Evolutionary conservation across 2,797 vertebrate species (phyloP).

Genomic region (Gallinago stenura): DNA sequence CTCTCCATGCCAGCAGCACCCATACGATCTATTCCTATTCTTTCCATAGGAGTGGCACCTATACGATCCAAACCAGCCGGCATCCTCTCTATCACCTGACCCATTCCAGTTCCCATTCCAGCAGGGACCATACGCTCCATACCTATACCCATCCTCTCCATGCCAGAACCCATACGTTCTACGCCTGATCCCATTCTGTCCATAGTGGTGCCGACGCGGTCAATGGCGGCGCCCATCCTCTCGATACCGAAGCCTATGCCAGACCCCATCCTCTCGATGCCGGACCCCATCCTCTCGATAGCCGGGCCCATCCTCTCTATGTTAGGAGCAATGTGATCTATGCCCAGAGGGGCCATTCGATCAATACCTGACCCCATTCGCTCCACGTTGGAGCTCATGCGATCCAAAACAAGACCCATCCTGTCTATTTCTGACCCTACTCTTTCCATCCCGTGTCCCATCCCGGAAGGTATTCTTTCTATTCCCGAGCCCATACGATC

Average conservation of each 20-base stretch:
- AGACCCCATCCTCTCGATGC: slow-evolving; percentile 89
- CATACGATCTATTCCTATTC: slow-evolving; percentile 92
- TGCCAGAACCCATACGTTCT: slow-evolving; percentile 88
- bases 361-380: slow-evolving; percentile 89
- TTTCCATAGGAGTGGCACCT: slow-evolving; percentile 84
- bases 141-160: slow-evolving; percentile 89
- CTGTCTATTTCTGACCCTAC: slow-evolving; percentile 88
- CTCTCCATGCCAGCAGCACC: slow-evolving; percentile 87
- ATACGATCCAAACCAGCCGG: slow-evolving; percentile 91
- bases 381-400: slow-evolving; percentile 85
- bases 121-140: slow-evolving; percentile 90
- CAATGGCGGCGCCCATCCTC: slow-evolving; percentile 87
- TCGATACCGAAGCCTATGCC: slow-evolving; percentile 90
- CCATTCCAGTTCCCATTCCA: slow-evolving; percentile 88
- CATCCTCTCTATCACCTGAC: slow-evolving; percentile 90
- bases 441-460: slow-evolving; percentile 86
- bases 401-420: slow-evolving; percentile 91
- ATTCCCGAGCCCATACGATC: slow-evolving; percentile 88
- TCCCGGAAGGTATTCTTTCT: slow-evolving; percentile 81
- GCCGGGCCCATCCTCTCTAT: slow-evolving; percentile 90
- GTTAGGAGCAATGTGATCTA: slow-evolving; percentile 90
- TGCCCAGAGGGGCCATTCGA: slow-evolving; percentile 87
- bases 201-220: slow-evolving; percentile 85
- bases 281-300: slow-evolving; percentile 88
- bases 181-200: slow-evolving; percentile 88